Evolutionary conservation across 2,113 vertebrate genomes (phyloP), one percentile per base, ranked within the genome.

Genomic region (Cisticola juncidis): DNA sequence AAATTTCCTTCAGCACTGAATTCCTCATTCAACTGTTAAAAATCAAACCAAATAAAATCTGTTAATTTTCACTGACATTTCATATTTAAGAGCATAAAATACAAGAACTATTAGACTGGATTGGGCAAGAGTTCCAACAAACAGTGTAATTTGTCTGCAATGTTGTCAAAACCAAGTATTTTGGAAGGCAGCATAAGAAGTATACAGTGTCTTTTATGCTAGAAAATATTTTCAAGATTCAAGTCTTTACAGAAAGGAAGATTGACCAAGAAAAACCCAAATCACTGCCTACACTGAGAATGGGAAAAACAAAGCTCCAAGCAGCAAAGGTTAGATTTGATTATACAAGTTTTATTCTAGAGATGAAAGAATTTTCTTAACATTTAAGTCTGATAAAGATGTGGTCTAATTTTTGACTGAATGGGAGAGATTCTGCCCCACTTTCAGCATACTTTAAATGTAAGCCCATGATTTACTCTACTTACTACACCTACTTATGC

Each of bases 1-100:
- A 99, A 99, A 97, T 99, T 99, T 96, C 99, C 99, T 96, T 99
- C 99, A 72, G 98, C 97, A 8, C 98, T 99, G 98, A 99, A 99
- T 96, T 99, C 98, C 42, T 99, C 99, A 17, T 99, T 99, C 66
- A 99, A 97, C 99, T 99, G 96, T 96, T 81, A 87, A 95, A 94
- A 92, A 92, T 69, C 81, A 94, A 95, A 83, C 8, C 45, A 97
- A 93, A 97, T 8, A 76, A 86, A 91, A 74, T 45, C 45, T 71
- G 11, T 90, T 79, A 86, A 73, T 91, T 65, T 48, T 60, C 5
- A 14, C 57, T 47, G 44, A 51, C 16, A 48, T 23, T 90, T 78
- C 48, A 66, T 25, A 22, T 90, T 72, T 78, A 50, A 72, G 20
- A 73, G 5, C 17, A 74, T 44, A 28, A 83, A 69, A 54, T 54